Evolutionary conservation across 2,797 vertebrate species (phyloP), one percentile per base, ranked within the genome.

Genomic region (Ficedula albicollis): DNA sequence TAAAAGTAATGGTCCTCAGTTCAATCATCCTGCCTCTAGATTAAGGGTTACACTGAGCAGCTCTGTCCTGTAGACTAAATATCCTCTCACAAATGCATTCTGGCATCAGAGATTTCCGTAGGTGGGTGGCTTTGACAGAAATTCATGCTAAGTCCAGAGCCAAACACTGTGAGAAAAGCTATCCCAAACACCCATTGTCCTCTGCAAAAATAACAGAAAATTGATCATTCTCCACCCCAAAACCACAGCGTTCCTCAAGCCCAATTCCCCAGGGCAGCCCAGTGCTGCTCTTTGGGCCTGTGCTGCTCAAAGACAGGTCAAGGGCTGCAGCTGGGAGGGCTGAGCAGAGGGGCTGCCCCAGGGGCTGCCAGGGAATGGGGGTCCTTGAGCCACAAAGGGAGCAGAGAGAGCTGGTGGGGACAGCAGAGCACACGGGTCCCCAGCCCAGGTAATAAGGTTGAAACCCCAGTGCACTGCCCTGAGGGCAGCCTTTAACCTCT

Each of bases 151-250:
- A 75, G 18, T 15, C 32, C 41, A 36, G 38, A 91, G 75, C 70
- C 3, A 13, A 84, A 76, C 62, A 19, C 2, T 78, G 22, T 23
- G 39, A 51, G 39, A 94, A 86, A 59, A 78, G n/a, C 63, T 68
- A 27, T 32, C 83, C 85, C 59, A 76, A 90, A 58, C 36, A 76
- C n/a, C 30, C 48, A 85, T 49, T 89, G 59, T 73, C 77, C 83
- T 86, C 84, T 34, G 62, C 79, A 94, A 86, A 97, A 90, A 78
- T 39, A 79, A 88, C 16, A 84, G 44, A 78, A 84, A 94, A 66
- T 9, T 52, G 38, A 44, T 76, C 73, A 69, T 84, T 66, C 69
- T 79, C 79, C 83, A 84, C 39, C 44, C 73, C 56, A 86, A 96
- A 92, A 32, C 82, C 79, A 66, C 69, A 81, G n/a, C 0, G 26